Conservation (phyloP, 2,113 vertebrate genomes). For the Elephas maximus region DNA sequence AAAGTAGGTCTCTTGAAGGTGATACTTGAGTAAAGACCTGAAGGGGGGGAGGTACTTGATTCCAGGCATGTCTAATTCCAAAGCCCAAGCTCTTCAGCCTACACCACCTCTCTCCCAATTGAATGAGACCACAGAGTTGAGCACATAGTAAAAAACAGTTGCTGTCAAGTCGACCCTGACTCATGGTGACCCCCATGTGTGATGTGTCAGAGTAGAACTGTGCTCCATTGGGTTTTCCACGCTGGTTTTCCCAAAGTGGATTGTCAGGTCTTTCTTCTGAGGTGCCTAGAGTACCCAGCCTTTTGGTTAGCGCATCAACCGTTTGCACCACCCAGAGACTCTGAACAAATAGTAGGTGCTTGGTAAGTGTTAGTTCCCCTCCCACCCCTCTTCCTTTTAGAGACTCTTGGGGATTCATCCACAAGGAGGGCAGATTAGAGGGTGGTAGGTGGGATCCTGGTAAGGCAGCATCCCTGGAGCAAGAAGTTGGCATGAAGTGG, state of each 20-base stretch:
- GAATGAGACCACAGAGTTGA: background rate
- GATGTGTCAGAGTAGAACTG: background rate
- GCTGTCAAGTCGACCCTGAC: background rate
- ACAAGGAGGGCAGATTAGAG: background rate
- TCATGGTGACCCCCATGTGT: background rate
- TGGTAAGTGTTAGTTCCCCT: background rate
- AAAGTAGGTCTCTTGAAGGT: background rate
- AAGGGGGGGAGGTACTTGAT: background rate
- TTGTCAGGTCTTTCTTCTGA: background rate
- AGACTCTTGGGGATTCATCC: background rate
- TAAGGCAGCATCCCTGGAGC: background rate
- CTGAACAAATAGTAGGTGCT: background rate
- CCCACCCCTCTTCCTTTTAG: background rate
- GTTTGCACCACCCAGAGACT: background rate
- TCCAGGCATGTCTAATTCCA: background rate
- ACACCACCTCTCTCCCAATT: background rate
- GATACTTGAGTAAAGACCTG: background rate
- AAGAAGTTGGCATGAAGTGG: no score
- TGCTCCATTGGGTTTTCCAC: background rate
- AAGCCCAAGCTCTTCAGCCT: background rate
- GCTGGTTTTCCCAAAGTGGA: background rate
- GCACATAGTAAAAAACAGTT: background rate
- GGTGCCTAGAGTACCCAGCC: background rate
- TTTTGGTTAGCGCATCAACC: background rate
- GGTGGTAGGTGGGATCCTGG: background rate